Evolutionary conservation across 2,797 vertebrate species (phyloP).

Genomic region (Premnoplex brunnescens): DNA sequence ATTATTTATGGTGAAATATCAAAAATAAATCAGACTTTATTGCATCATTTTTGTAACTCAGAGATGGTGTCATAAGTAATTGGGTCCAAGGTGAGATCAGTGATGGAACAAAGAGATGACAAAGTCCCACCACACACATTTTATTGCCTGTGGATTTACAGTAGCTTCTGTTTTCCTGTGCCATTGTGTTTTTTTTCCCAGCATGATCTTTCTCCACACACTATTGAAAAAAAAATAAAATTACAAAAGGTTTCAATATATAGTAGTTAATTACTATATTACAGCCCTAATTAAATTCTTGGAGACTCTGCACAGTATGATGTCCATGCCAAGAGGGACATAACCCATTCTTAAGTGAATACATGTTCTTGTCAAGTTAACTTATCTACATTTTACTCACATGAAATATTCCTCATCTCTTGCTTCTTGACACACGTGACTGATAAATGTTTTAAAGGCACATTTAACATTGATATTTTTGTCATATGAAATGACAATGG

Average conservation of each 20-base stretch:
- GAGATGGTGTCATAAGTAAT: not conserved
- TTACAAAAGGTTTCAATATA: slow-evolving; percentile 39
- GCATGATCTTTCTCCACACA: not conserved
- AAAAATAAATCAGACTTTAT: not conserved
- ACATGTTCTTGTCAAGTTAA: slow-evolving; percentile 51
- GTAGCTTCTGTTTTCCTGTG: not conserved
- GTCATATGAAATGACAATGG: slow-evolving; percentile 35
- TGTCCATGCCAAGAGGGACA: slow-evolving; percentile 50
- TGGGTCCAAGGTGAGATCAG: not conserved
- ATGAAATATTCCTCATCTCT: slow-evolving; percentile 45
- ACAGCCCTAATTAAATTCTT: slow-evolving; percentile 61
- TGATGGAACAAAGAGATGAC: not conserved
- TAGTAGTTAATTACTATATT: slow-evolving; percentile 40
- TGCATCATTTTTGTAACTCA: not conserved
- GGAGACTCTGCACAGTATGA: slow-evolving; percentile 26
- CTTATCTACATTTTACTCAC: slow-evolving; percentile 27
- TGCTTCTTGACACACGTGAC: slow-evolving; percentile 39
- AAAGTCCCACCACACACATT: not conserved
- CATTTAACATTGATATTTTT: slow-evolving; percentile 43
- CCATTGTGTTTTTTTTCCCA: not conserved
- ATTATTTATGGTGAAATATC: not conserved
- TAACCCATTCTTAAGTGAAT: slow-evolving; percentile 48
- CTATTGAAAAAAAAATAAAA: not conserved
- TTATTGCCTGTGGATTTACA: not conserved
- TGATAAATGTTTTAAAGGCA: slow-evolving; percentile 62